A percentile compares a stretch with the other conserved stretches of the same genome.
These are phyloP conservation scores for Chiridota heheva DNA, from an alignment of 35 echinoderm and acorn worm species.

Conservation along the genomic window DNA sequence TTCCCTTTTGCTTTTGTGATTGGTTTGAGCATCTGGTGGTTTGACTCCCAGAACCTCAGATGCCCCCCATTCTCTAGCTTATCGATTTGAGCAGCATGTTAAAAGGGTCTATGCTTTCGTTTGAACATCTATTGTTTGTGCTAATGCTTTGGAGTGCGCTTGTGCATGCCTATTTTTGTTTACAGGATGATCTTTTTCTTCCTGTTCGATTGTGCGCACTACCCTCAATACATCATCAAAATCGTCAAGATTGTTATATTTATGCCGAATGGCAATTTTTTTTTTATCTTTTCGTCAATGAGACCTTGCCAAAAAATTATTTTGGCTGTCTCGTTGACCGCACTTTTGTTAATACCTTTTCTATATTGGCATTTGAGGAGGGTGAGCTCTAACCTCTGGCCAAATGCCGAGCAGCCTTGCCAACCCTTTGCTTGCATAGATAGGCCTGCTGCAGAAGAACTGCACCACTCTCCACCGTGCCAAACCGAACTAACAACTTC, in stretches of 20 bases:
- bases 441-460: conserved; percentile 15
- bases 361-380: background rate
- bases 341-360: background rate
- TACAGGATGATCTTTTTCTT: background rate
- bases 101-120: background rate
- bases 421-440: background rate
- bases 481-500: background rate
- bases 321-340: background rate
- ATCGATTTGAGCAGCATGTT: background rate
- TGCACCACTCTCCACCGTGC: conserved; percentile 20
- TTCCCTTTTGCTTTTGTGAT: background rate
- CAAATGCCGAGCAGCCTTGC: conserved; percentile 24
- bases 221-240: conserved; percentile 22
- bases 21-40: background rate
- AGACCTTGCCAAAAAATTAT: conserved; percentile 30
- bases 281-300: background rate
- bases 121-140: background rate
- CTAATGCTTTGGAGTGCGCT: background rate
- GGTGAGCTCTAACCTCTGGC: background rate
- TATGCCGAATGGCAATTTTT: conserved; percentile 1
- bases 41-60: too few relatives aligned
- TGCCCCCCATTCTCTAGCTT: background rate
- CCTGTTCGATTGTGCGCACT: background rate
- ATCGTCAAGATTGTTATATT: background rate
- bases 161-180: too few relatives aligned